phyloP scores from a whole-genome alignment of 2,888 invertebrate genomes.

The Eupithecia inturbata region DNA sequence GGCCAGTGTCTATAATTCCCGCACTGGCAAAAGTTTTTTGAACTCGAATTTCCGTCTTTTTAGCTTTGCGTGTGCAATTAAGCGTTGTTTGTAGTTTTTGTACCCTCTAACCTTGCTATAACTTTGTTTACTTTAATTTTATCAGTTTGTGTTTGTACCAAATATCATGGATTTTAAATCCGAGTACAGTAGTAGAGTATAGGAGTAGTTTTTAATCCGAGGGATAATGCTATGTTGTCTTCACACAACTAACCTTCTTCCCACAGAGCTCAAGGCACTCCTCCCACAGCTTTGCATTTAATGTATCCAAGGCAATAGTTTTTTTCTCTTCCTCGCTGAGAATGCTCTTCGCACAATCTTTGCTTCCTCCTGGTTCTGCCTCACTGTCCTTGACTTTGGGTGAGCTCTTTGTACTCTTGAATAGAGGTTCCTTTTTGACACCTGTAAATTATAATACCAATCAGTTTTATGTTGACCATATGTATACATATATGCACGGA shows the following conservation, averaged over 20 bases:
- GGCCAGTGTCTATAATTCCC: too few relatives aligned
- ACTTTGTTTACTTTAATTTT: too few relatives aligned
- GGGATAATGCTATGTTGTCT: neutral
- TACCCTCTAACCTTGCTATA: too few relatives aligned
- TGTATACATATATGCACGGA: too few relatives aligned
- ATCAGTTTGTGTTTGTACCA: neutral
- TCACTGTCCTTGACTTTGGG: conserved; percentile 40
- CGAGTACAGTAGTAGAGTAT: neutral
- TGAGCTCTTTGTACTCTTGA: conserved; percentile 40
- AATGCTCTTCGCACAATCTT: conserved; percentile 34
- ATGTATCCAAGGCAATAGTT: conserved; percentile 78
- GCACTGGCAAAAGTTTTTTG: too few relatives aligned
- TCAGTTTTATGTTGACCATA: too few relatives aligned
- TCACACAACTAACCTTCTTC: conserved; percentile 67
- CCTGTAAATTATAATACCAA: conserved; percentile 30
- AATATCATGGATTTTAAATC: neutral
- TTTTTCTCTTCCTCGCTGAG: conserved; percentile 68
- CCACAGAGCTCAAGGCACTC: conserved; percentile 84
- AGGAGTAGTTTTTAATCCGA: neutral
- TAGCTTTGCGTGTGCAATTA: too few relatives aligned
- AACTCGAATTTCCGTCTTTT: too few relatives aligned
- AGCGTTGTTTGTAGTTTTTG: too few relatives aligned
- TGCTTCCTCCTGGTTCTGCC: conserved; percentile 23
- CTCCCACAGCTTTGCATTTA: conserved; percentile 88
- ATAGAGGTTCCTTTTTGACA: conserved; percentile 40